Conservation (phyloP, 2,888 invertebrate species). For the Erebia aethiops region DNA sequence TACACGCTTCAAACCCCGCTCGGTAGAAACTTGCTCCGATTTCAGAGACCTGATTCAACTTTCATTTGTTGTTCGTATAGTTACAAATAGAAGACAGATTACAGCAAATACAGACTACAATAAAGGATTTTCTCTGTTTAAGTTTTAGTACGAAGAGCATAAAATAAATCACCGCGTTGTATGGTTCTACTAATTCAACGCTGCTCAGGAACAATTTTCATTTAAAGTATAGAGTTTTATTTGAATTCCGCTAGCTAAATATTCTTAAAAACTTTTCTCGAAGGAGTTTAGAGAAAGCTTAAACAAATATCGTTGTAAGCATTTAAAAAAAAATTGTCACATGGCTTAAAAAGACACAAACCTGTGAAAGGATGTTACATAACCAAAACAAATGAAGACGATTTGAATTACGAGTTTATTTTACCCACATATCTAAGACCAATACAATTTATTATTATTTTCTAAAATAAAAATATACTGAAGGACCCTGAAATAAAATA, state of each 20-base stretch:
- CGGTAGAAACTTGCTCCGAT: slow-evolving; percentile 3
- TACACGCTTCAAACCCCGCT: slow-evolving; percentile 3
- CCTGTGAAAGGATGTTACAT: too few species aligned
- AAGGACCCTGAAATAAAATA: too few species aligned
- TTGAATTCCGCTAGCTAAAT: not conserved
- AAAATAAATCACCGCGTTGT: not conserved
- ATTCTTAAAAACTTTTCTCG: too few species aligned
- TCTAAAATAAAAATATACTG: too few species aligned
- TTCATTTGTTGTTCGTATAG: slow-evolving; percentile 20
- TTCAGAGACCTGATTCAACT: slow-evolving; percentile 16
- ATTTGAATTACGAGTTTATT: too few species aligned
- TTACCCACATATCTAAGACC: too few species aligned
- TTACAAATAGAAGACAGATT: slow-evolving; percentile 18
- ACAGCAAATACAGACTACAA: slow-evolving; percentile 12
- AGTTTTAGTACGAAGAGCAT: not conserved
- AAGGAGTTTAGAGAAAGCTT: too few species aligned
- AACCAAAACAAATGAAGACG: too few species aligned
- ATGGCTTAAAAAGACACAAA: too few species aligned
- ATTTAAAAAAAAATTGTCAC: too few species aligned
- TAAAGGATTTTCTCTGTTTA: slow-evolving; percentile 7
- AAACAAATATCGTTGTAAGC: too few species aligned
- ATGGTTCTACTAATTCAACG: not conserved
- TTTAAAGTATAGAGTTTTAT: not conserved
- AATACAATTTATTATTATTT: too few species aligned
- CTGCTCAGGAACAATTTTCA: not conserved